Evolutionary conservation across 2,113 vertebrate species (phyloP).

Genomic region (Notechis scutatus): DNA sequence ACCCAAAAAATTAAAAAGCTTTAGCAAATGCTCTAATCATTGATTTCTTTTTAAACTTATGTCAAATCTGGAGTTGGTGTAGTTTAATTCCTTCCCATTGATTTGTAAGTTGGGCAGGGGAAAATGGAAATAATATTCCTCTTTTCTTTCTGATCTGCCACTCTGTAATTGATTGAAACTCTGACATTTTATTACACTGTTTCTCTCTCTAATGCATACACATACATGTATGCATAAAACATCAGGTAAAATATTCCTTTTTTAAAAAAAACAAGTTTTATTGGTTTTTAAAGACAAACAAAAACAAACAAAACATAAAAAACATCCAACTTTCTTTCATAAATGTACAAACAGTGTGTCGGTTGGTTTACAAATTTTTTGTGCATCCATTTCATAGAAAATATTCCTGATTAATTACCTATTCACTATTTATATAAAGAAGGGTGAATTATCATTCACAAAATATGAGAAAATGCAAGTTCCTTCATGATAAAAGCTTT

Average conservation of each 20-base stretch:
- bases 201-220: neutral
- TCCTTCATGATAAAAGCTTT: neutral
- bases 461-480: neutral
- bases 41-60: neutral
- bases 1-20: neutral
- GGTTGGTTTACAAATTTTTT: too few relatives aligned
- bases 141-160: neutral
- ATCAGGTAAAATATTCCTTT: neutral
- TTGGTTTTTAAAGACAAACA: too few relatives aligned
- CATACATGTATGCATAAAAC: neutral
- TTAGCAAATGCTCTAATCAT: neutral
- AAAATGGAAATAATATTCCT: neutral
- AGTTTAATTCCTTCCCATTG: neutral
- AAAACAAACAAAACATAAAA: too few relatives aligned
- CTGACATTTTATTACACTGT: neutral
- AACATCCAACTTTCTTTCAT: too few relatives aligned
- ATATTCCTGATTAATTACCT: neutral
- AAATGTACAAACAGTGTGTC: too few relatives aligned
- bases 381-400: too few relatives aligned
- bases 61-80: neutral
- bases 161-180: neutral
- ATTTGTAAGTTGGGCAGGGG: neutral
- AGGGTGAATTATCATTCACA: neutral
- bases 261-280: too few relatives aligned
- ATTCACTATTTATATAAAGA: neutral